These are phyloP conservation scores for Mellivora capensis DNA, from an alignment of 2,113 vertebrate genomes.

Conservation along the genomic window DNA sequence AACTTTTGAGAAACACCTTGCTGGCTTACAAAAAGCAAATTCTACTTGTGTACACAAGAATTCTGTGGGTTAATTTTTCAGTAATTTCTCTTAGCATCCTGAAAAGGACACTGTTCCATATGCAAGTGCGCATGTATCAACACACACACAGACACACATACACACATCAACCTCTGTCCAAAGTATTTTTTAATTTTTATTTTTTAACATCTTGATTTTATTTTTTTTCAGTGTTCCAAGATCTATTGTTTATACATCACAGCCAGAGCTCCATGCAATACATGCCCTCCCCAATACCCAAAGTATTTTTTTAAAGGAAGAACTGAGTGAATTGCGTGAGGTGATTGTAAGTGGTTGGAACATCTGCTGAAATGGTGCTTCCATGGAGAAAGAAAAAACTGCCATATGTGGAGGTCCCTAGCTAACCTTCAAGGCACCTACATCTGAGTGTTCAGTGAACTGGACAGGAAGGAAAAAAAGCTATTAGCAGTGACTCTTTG, in stretches of 20 bases:
- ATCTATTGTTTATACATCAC: too few species aligned
- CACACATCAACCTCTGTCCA: neutral
- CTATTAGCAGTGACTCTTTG: neutral
- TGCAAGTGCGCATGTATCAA: neutral
- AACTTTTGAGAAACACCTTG: neutral
- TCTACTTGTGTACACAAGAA: neutral
- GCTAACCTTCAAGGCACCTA: neutral
- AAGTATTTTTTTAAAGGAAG: neutral
- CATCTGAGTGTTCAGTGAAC: neutral
- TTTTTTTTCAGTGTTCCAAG: too few species aligned
- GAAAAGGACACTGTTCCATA: conserved; percentile 43
- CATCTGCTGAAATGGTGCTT: conserved; percentile 26
- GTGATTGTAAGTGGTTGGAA: conserved; percentile 15
- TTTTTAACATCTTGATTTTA: too few species aligned
- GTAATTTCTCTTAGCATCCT: conserved; percentile 30
- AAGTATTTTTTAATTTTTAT: neutral
- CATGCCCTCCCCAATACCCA: too few species aligned
- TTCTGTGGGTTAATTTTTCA: neutral
- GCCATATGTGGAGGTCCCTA: neutral
- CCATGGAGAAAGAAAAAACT: neutral
- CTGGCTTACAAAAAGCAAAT: neutral
- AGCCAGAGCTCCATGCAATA: too few species aligned
- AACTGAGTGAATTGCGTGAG: conserved; percentile 1
- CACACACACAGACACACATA: neutral
- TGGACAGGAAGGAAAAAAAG: neutral